Percentiles rank a stretch among this genome's conserved stretches.
Conservation (phyloP, 2,113 vertebrate species). For the Scopus umbretta region DNA sequence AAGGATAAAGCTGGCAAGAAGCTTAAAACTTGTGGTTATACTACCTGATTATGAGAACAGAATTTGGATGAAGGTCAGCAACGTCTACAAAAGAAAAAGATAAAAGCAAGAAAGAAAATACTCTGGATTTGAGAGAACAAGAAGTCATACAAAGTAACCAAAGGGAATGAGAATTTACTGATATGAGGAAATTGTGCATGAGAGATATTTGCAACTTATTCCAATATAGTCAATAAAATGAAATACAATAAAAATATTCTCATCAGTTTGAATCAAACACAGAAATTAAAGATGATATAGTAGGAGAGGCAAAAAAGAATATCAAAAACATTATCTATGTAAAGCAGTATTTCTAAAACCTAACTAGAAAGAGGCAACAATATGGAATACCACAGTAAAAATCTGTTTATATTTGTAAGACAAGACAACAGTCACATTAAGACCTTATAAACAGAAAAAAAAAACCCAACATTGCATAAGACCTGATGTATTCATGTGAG, state of each 20-base stretch:
- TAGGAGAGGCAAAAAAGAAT: background rate
- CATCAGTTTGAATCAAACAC: background rate
- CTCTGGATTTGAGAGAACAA: background rate
- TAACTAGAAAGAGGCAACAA: background rate
- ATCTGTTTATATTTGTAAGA: background rate
- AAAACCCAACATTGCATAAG: background rate
- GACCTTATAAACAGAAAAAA: background rate
- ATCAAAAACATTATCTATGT: background rate
- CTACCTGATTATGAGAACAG: background rate
- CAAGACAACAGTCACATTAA: background rate
- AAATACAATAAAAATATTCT: background rate
- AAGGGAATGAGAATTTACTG: background rate
- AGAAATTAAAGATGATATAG: background rate
- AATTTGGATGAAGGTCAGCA: background rate
- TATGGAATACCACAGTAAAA: background rate
- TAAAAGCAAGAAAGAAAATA: background rate
- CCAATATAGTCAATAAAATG: background rate
- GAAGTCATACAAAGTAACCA: background rate
- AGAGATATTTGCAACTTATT: background rate
- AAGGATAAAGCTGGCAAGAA: background rate
- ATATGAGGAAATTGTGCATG: background rate
- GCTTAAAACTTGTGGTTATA: background rate
- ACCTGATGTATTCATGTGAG: background rate
- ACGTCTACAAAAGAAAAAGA: background rate
- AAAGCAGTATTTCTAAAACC: background rate